Evolutionary conservation across 2,113 vertebrate genomes (phyloP).

Genomic region (Myanophis thanlyinensis): DNA sequence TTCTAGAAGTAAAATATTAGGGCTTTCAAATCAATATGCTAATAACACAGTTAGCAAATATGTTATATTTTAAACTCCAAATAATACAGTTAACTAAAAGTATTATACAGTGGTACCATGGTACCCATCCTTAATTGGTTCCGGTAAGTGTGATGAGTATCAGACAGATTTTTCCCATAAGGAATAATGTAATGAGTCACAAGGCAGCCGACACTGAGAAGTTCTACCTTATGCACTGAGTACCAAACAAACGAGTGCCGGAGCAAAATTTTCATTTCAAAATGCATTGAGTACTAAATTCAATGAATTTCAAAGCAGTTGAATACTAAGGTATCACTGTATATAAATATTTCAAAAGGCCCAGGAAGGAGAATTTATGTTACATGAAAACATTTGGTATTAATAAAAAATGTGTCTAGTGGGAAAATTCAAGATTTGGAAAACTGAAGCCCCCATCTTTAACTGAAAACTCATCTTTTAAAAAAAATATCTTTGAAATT

Average conservation of each 20-base stretch:
- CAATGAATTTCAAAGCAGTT: neutral
- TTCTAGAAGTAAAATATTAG: neutral
- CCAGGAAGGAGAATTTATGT: neutral
- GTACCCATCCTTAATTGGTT: neutral
- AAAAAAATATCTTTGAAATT: neutral
- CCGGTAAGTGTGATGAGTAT: neutral
- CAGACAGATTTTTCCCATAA: neutral
- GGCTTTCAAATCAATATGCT: neutral
- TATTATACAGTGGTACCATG: neutral
- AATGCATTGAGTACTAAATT: neutral
- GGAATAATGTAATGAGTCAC: neutral
- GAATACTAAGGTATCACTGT: neutral
- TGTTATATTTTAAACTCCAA: neutral
- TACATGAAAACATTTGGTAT: neutral
- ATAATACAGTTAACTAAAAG: neutral
- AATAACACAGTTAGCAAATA: neutral
- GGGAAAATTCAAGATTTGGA: neutral
- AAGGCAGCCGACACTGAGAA: neutral
- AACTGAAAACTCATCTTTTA: neutral
- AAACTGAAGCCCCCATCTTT: neutral
- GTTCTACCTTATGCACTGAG: neutral
- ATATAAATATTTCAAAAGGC: neutral
- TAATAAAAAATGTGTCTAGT: neutral
- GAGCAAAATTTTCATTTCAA: neutral
- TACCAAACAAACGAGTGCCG: neutral